Percentiles rank a stretch among this genome's conserved stretches.
Evolutionary conservation across 2,113 vertebrate species (phyloP).

Genomic region (Sebastes fasciatus): DNA sequence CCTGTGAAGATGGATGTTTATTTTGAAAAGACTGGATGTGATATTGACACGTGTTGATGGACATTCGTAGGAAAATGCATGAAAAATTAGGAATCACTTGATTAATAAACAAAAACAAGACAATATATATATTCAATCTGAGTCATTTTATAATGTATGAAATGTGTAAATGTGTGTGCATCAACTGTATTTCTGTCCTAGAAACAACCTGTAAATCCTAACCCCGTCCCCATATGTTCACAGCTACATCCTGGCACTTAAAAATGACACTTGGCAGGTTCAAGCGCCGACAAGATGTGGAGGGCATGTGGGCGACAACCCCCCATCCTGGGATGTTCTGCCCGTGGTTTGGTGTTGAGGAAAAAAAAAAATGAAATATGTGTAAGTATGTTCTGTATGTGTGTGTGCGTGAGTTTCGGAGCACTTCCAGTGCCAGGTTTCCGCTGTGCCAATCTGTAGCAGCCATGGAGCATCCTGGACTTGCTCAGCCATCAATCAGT

Average conservation of each 20-base stretch:
- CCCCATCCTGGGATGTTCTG: conserved; percentile 58
- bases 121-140: background rate
- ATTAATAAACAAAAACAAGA: background rate
- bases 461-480: conserved; percentile 71
- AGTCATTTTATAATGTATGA: background rate
- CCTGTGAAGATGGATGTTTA: too few relatives aligned
- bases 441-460: conserved; percentile 78
- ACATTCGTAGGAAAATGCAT: too few relatives aligned
- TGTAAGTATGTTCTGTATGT: conserved; percentile 22
- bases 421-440: conserved; percentile 65
- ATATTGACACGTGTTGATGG: too few relatives aligned
- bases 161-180: background rate
- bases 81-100: too few relatives aligned
- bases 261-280: conserved; percentile 65
- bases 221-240: conserved; percentile 55
- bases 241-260: conserved; percentile 54
- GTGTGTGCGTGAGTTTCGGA: conserved; percentile 30
- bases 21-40: too few relatives aligned
- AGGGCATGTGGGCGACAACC: conserved; percentile 65
- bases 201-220: conserved; percentile 46
- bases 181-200: background rate
- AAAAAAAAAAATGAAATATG: conserved; percentile 21
- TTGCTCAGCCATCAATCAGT: conserved; percentile 77
- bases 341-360: conserved; percentile 40
- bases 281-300: conserved; percentile 56